Conservation (phyloP, 2,113 vertebrate species). For the Cynopterus brachyotis region DNA sequence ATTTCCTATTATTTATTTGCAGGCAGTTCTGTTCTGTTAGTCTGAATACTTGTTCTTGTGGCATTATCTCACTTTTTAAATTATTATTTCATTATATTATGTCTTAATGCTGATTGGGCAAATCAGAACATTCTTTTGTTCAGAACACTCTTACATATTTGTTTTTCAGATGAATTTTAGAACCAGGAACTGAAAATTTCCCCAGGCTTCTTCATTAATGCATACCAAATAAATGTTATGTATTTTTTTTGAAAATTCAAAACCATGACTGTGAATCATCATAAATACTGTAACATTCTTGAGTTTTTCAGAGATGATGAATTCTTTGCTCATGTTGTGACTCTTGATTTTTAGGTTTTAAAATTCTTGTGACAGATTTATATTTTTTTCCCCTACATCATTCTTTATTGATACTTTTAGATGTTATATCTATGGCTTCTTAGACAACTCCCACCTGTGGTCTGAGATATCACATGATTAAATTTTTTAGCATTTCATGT, state of each 20-base stretch:
- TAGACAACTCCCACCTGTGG: not conserved
- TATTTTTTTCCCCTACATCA: not conserved
- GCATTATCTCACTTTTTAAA: not conserved
- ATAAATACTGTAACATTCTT: not conserved
- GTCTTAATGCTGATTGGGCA: not conserved
- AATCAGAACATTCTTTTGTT: not conserved
- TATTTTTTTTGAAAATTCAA: constrained; percentile 27
- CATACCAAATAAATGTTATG: not conserved
- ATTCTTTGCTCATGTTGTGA: not conserved
- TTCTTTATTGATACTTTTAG: not conserved
- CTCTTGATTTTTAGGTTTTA: constrained; percentile 28
- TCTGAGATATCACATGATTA: not conserved
- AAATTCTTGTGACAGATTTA: constrained; percentile 11
- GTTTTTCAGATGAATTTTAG: constrained; percentile 39
- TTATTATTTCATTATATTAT: not conserved
- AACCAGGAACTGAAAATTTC: constrained; percentile 6
- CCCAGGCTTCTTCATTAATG: constrained; percentile 1
- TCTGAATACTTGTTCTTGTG: not conserved
- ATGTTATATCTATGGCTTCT: not conserved
- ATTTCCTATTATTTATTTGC: not conserved
- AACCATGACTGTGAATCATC: constrained; percentile 8
- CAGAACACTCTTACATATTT: not conserved
- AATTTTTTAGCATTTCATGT: not conserved
- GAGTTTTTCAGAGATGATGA: constrained; percentile 9
- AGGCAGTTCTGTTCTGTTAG: not conserved